These are phyloP conservation scores for Periphyllus acericola DNA, from an alignment of 2,888 invertebrate species.

Conservation along the genomic window DNA sequence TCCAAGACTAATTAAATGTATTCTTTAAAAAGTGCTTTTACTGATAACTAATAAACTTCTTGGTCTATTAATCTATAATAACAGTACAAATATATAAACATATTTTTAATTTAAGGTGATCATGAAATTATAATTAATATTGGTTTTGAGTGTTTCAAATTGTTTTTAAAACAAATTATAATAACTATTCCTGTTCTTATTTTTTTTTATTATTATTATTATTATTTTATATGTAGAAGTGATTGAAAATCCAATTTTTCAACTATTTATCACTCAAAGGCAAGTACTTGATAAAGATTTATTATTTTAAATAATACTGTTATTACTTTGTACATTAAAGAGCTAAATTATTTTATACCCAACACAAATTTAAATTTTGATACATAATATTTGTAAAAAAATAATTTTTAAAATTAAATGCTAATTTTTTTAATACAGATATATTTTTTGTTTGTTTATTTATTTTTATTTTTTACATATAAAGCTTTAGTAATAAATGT, in stretches of 20 bases:
- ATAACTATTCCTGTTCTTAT: too few relatives aligned
- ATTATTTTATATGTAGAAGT: too few relatives aligned
- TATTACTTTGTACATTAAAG: background rate
- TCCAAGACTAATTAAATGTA: background rate
- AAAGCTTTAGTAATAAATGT: background rate
- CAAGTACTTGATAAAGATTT: background rate
- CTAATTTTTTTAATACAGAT: background rate
- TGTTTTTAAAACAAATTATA: too few relatives aligned
- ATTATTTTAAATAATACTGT: background rate
- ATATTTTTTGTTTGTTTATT: background rate
- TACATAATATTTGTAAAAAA: background rate
- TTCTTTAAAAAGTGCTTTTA: background rate
- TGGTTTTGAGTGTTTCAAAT: background rate
- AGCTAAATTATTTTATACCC: background rate
- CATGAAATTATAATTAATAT: background rate
- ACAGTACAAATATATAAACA: slow-evolving; percentile 1
- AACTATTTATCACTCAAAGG: too few relatives aligned
- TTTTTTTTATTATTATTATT: too few relatives aligned
- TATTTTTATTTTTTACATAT: background rate
- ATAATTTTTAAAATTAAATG: background rate
- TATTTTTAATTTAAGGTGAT: background rate
- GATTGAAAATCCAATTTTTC: too few relatives aligned
- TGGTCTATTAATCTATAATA: background rate
- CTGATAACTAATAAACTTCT: background rate
- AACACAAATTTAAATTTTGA: background rate